These are phyloP conservation scores for Pollachius pollachius DNA, from an alignment of 2,113 vertebrate genomes.

Conservation along the genomic window DNA sequence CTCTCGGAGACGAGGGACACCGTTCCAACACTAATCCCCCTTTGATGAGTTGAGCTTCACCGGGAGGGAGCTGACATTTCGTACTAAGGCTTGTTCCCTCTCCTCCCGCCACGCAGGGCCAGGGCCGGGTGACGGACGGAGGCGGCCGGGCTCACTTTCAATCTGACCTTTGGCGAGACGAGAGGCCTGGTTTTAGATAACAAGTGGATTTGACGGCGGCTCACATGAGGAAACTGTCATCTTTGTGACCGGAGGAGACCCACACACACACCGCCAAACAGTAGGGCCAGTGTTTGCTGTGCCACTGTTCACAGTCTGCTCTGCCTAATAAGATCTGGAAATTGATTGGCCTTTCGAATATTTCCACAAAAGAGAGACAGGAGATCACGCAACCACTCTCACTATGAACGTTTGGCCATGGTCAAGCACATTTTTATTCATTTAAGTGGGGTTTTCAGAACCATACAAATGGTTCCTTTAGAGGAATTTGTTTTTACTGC, in stretches of 20 bases:
- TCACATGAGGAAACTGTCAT: slow-evolving; percentile 10
- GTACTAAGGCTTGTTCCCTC: slow-evolving; percentile 56
- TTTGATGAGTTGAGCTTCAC: slow-evolving; percentile 54
- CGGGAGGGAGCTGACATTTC: slow-evolving; percentile 62
- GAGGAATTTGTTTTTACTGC: no score
- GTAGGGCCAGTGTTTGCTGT: slow-evolving; percentile 6
- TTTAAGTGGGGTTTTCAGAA: no score
- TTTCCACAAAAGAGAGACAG: no score
- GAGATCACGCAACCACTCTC: no score
- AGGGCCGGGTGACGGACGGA: slow-evolving; percentile 34
- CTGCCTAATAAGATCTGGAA: no score
- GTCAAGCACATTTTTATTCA: no score
- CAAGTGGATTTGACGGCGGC: slow-evolving; percentile 61
- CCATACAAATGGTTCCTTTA: no score
- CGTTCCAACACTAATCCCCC: slow-evolving; percentile 51
- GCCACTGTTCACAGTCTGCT: not conserved
- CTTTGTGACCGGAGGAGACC: not conserved
- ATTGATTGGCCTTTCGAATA: no score
- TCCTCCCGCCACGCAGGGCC: slow-evolving; percentile 54
- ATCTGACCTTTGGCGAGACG: slow-evolving; percentile 62
- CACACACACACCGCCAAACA: slow-evolving; percentile 4
- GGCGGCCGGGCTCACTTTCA: slow-evolving; percentile 58
- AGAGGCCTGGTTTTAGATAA: slow-evolving; percentile 61
- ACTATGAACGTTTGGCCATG: no score
- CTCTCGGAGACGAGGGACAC: slow-evolving; percentile 49